Evolutionary conservation across 2,113 vertebrate species (phyloP).

Genomic region (Steatornis caripensis): DNA sequence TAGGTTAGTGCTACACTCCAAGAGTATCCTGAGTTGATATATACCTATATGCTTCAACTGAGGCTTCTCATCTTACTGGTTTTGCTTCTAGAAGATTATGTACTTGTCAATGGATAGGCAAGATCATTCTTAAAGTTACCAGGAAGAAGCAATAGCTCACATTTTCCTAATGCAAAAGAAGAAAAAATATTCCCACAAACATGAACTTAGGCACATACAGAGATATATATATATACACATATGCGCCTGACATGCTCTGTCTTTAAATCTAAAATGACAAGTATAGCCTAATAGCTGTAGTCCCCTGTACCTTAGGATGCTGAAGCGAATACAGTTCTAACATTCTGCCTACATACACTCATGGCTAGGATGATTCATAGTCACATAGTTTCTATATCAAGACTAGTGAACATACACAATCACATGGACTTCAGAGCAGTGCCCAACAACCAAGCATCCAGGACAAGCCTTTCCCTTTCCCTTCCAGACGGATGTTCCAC

Average conservation of each 20-base stretch:
- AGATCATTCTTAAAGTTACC: not conserved
- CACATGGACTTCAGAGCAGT: conserved; percentile 25
- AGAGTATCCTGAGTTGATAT: not conserved
- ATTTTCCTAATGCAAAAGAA: not conserved
- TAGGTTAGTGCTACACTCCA: not conserved
- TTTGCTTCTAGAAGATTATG: not conserved
- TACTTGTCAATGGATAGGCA: not conserved
- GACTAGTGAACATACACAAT: conserved; percentile 28
- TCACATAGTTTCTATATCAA: conserved; percentile 59
- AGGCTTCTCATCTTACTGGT: not conserved
- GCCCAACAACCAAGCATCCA: not conserved
- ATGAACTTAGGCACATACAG: not conserved
- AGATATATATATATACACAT: no score
- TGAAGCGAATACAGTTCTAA: not conserved
- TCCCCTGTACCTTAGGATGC: not conserved
- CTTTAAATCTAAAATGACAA: not conserved
- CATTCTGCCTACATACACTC: conserved; percentile 42
- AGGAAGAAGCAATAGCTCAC: not conserved
- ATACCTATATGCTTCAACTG: not conserved
- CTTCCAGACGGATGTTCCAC: not conserved
- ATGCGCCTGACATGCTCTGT: not conserved
- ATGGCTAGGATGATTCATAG: conserved; percentile 50
- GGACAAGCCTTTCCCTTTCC: not conserved
- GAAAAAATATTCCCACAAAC: not conserved
- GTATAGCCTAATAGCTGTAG: not conserved